These are phyloP conservation scores for Sitta europaea DNA, from an alignment of 2,113 vertebrate genomes.

Conservation along the genomic window DNA sequence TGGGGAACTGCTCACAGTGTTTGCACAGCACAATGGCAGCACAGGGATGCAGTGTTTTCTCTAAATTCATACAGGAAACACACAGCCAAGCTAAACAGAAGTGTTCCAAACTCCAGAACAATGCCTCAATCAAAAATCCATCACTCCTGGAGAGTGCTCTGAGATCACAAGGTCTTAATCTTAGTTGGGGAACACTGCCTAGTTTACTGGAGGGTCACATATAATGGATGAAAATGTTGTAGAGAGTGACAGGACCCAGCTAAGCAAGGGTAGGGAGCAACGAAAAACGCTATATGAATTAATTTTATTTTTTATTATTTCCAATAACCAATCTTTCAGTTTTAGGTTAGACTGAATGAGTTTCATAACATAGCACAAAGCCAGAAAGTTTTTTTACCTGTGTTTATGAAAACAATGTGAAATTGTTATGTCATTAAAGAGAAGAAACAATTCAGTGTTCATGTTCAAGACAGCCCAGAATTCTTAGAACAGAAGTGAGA, in stretches of 20 bases:
- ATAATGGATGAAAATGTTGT: background rate
- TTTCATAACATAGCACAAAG: background rate
- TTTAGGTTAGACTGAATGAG: background rate
- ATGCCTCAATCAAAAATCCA: background rate
- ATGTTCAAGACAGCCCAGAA: background rate
- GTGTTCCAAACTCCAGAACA: background rate
- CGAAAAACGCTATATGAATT: background rate
- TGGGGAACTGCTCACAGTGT: background rate
- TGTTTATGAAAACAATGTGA: background rate
- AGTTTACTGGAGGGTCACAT: background rate
- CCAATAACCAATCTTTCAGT: background rate
- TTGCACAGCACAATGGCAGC: background rate
- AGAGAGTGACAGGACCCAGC: background rate
- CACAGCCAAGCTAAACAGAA: background rate
- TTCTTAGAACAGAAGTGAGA: background rate
- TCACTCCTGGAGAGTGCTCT: background rate
- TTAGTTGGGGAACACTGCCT: background rate
- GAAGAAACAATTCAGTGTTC: background rate
- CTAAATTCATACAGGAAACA: background rate
- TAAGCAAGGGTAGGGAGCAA: background rate
- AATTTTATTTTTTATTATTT: background rate
- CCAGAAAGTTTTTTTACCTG: background rate
- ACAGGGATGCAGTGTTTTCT: background rate
- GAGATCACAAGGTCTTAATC: background rate
- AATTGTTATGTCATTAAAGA: background rate